Percentiles rank a stretch among this genome's conserved stretches.
These are phyloP conservation scores for Apamea monoglypha DNA, from an alignment of 2,888 invertebrate species.

Conservation along the genomic window DNA sequence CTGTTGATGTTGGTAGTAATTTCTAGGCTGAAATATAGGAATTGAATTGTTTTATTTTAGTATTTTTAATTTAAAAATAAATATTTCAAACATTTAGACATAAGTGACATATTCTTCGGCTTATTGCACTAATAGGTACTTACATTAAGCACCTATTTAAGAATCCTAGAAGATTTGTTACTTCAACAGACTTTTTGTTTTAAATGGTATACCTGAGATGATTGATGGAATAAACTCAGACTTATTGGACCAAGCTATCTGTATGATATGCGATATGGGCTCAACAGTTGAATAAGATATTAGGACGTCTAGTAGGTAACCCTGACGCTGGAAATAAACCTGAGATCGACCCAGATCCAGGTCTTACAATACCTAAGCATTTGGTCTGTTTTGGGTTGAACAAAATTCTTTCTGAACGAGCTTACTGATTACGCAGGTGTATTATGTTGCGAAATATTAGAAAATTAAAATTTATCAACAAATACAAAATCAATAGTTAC, in stretches of 20 bases:
- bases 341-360: constrained; percentile 16
- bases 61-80: not conserved
- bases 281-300: not conserved
- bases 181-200: not conserved
- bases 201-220: not conserved
- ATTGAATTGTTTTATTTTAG: not conserved
- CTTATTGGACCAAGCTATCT: not conserved
- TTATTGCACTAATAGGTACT: not conserved
- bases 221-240: not conserved
- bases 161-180: not conserved
- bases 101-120: not conserved
- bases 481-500: constrained; percentile 69
- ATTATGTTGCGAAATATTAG: not conserved
- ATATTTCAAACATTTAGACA: not conserved
- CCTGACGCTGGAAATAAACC: constrained; percentile 23
- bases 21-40: constrained; percentile 69
- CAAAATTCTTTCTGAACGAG: not conserved
- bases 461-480: not conserved
- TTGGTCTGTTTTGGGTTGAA: not conserved
- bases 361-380: not conserved
- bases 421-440: not conserved
- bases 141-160: not conserved
- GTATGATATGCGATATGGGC: not conserved
- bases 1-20: constrained; percentile 69
- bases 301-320: not conserved